phyloP scores from a whole-genome alignment of 2,113 vertebrate species.

The Percopsis transmontana region DNA sequence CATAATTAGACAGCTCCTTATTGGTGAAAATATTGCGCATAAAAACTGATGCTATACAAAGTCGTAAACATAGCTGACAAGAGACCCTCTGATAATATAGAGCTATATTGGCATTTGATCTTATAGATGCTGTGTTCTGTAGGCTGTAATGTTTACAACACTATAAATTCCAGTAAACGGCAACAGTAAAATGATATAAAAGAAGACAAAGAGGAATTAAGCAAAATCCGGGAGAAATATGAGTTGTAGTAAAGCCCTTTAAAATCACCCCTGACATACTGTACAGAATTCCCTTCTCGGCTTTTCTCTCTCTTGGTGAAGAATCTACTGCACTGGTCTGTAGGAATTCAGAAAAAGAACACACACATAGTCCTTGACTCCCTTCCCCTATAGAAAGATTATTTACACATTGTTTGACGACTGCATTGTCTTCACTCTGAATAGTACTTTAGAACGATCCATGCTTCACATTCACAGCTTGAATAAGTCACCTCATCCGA shows the following conservation, averaged over 20 bases:
- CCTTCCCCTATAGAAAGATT: conserved; percentile 24
- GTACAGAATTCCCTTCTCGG: background rate
- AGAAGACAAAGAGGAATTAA: background rate
- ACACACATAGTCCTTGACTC: background rate
- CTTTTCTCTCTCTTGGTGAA: background rate
- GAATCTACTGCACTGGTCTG: conserved; percentile 23
- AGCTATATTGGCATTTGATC: conserved; percentile 14
- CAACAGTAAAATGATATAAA: conserved; percentile 20
- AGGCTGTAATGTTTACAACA: conserved; percentile 25
- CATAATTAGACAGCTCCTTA: conserved; percentile 44
- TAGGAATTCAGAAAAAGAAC: background rate
- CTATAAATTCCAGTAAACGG: conserved; percentile 29
- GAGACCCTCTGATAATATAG: conserved; percentile 34
- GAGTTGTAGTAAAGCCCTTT: conserved; percentile 3
- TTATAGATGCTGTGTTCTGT: conserved; percentile 23
- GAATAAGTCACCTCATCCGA: background rate
- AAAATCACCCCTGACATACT: background rate
- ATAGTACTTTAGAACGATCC: background rate
- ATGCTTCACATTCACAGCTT: background rate
- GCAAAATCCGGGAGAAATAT: conserved; percentile 12
- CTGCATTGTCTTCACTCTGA: conserved; percentile 32
- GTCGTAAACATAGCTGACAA: conserved; percentile 60
- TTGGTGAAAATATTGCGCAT: conserved; percentile 39
- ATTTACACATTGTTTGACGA: conserved; percentile 61
- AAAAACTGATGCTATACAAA: conserved; percentile 57